Conservation (phyloP, 2,113 vertebrate genomes). For the Rhabdomys dilectus region DNA sequence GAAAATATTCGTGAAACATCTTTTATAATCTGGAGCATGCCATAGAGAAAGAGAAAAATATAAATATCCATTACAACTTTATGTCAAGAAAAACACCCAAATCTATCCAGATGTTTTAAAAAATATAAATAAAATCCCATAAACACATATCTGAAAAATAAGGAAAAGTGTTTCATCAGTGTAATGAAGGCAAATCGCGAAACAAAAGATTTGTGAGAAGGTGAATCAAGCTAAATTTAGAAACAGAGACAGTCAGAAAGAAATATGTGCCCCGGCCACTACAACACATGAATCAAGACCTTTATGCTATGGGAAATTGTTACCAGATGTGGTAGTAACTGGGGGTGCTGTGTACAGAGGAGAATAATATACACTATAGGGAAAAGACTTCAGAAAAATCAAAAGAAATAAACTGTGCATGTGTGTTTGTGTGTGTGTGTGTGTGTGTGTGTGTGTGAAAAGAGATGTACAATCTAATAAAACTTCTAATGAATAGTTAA, state of each 20-base stretch:
- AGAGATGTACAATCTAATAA: background rate
- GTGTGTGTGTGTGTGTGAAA: background rate
- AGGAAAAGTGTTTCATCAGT: background rate
- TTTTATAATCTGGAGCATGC: background rate
- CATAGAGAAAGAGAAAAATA: background rate
- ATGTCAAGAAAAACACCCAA: background rate
- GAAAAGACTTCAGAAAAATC: background rate
- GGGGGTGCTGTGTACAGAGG: fast-evolving
- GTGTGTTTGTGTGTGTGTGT: background rate
- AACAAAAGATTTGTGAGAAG: background rate
- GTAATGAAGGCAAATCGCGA: background rate
- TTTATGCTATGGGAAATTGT: background rate
- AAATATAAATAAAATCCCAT: background rate
- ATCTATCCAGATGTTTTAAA: background rate
- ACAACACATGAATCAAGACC: background rate
- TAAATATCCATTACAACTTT: background rate
- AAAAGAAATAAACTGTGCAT: background rate
- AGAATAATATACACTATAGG: background rate
- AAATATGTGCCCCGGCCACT: background rate
- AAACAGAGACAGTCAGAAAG: background rate
- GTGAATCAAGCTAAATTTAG: background rate
- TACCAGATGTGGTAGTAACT: background rate
- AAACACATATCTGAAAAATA: background rate
- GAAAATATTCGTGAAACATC: background rate
- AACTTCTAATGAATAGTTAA: background rate